Evolutionary conservation across 2,797 vertebrate species (phyloP), one percentile per base, ranked within the genome.

Genomic region (Dipus sagitta): DNA sequence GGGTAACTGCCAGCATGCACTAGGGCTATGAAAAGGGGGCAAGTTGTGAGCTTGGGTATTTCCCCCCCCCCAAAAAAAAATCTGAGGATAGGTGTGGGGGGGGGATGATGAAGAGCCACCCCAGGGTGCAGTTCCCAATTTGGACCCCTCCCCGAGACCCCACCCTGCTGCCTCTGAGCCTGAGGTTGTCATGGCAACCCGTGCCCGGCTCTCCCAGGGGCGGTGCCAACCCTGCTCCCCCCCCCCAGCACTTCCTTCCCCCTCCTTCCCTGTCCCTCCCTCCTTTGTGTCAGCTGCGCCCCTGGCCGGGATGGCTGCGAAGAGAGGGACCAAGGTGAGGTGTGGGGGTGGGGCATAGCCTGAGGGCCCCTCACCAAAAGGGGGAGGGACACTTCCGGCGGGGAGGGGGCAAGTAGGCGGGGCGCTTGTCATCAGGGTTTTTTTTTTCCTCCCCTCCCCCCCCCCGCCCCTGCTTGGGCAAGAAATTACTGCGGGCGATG

Each of bases 241-340:
- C 94, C 47, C 47, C 47, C 97, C 96, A 88, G 79, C 96, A 79
- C 93, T 95, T 96, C 96, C 96, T 96, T 68, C 95, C 95, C 95
- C 96, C 94, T 96, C 96, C 94, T 95, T 96, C 88, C 83, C n/a
- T 77, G 93, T 95, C 90, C 95, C 97, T 97, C 95, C 96, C 97
- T 97, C 97, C 95, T 98, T 97, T 97, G 96, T 97, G 96, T 95
- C 96, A 96, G 96, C 94, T 92, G 93, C 93, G 94, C 97, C 95
- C 96, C 96, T 96, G 92, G 91, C 96, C 95, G 96, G 97, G 94
- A 98, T 98, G 97, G 97, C 97, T 94, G 96, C 97, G 68, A 96
- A 94, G 95, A 96, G 96, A 94, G 96, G 95, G 96, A 94, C 90
- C 95, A 98, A 97, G 97, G 97, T 97, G 97, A 98, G 95, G 95